phyloP scores from a whole-genome alignment of 1,140 invertebrate genomes.

The Hydropsyche tenuis region DNA sequence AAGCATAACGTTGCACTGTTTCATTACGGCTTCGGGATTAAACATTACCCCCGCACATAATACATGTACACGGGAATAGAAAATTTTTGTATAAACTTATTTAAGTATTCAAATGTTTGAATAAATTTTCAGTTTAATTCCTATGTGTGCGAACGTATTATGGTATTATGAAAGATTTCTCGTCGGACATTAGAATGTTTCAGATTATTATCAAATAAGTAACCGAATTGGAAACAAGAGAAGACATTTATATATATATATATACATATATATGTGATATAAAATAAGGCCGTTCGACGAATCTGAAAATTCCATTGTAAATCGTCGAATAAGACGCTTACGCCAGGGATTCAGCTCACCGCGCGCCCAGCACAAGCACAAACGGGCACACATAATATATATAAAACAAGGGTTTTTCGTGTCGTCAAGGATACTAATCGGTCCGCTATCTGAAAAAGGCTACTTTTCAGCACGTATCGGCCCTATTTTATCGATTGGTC shows the following conservation, averaged over 20 bases:
- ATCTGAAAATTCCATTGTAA: too few relatives aligned
- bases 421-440: slow-evolving; percentile 12
- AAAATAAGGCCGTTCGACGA: too few relatives aligned
- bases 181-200: too few relatives aligned
- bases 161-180: too few relatives aligned
- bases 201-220: too few relatives aligned
- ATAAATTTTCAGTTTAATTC: too few relatives aligned
- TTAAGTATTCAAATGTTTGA: too few relatives aligned
- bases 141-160: too few relatives aligned
- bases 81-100: too few relatives aligned
- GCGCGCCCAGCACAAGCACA: background rate
- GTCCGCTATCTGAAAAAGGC: background rate
- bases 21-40: background rate
- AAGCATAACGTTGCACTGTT: slow-evolving; percentile 6
- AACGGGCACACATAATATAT: background rate
- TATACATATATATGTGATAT: too few relatives aligned
- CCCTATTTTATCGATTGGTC: slow-evolving; percentile 7
- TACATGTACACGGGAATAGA: background rate
- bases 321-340: background rate
- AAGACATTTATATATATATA: too few relatives aligned
- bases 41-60: background rate
- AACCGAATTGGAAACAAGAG: too few relatives aligned
- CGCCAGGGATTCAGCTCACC: background rate
- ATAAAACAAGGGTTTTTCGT: background rate
- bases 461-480: background rate